Base-by-base conservation (phyloP, 2,113 vertebrate species). In the Fukomys damarensis region DNA sequence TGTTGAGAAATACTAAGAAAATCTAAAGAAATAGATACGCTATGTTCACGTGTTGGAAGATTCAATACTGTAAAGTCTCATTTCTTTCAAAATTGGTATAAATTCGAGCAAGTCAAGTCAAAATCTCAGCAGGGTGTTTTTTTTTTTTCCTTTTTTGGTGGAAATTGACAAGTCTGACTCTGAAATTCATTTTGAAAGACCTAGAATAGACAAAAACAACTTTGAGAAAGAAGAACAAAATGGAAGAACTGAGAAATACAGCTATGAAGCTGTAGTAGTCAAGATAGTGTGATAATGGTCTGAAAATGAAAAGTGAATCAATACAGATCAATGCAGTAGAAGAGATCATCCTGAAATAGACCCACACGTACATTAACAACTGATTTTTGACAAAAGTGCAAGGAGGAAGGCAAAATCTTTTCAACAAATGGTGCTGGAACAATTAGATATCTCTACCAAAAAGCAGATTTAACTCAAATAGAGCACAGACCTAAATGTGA, bases 171-270 rank as follows among this genome's bases (percentile, higher is more conserved):
- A 24, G n/a, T 74, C 65, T 76, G 82, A 93, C 88, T 86, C 49
- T 87, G 54, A 96, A 92, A 66, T 93, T 79, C 58, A 65, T 76
- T 97, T 91, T 38, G 14, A 87, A 87, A 87, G 66, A 80, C 24
- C 17, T 76, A 85, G 26, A 41, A 49, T 81, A 93, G 43, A 52
- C 54, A 70, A 74, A 74, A 43, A 70, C 43, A 91, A 52, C 63
- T 87, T 81, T 88, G 63, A 54, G 59, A 93, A 90, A 86, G 46
- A 95, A 83, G 79, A 86, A 65, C 52, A 83, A 56, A 46, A 43
- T 83, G 86, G 41, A 54, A 86, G 59, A 35, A 56, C n/a, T 68
- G 16, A 56, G n/a, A n/a, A n/a, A n/a, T n/a, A n/a, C n/a, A n/a
- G n/a, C 2, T 83, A 9, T 66, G 79, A 65, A 89, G 5, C 26